A percentile compares a stretch with the other conserved stretches of the same genome.
These are phyloP conservation scores for Amphipyra berbera DNA, from an alignment of 2,888 invertebrate genomes.

Conservation along the genomic window DNA sequence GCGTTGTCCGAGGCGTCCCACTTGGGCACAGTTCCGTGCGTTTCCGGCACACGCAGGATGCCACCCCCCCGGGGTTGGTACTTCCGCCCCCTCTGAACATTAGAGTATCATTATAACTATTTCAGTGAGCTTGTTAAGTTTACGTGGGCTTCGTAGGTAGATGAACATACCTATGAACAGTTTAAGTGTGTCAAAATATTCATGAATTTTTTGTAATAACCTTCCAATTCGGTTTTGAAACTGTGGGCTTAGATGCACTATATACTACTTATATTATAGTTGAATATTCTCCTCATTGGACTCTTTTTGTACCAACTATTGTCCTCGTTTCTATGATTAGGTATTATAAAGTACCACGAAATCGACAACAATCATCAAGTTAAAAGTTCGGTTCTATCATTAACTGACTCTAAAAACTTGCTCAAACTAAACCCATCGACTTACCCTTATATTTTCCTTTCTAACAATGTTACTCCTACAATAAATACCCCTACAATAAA, in stretches of 20 bases:
- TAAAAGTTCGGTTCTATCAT: background rate
- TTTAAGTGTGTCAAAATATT: background rate
- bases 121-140: conserved; percentile 33
- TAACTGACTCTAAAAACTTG: background rate
- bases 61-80: conserved; percentile 34
- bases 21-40: conserved; percentile 56
- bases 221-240: no score
- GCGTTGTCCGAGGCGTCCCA: conserved; percentile 53
- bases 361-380: no score
- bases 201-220: no score
- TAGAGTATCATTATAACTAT: conserved; percentile 55
- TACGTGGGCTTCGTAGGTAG: conserved; percentile 2
- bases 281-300: no score
- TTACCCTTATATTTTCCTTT: conserved; percentile 11
- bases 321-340: no score
- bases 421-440: no score
- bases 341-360: no score
- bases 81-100: conserved; percentile 52
- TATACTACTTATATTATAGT: no score
- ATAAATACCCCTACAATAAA: conserved; percentile 54
- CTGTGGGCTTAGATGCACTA: no score
- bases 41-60: conserved; percentile 65
- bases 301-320: no score
- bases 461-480: conserved; percentile 23
- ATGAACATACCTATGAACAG: background rate